Percentiles rank a stretch among this genome's conserved stretches.
phyloP scores from a whole-genome alignment of 1,140 invertebrate species.

The Phthorimaea operculella region DNA sequence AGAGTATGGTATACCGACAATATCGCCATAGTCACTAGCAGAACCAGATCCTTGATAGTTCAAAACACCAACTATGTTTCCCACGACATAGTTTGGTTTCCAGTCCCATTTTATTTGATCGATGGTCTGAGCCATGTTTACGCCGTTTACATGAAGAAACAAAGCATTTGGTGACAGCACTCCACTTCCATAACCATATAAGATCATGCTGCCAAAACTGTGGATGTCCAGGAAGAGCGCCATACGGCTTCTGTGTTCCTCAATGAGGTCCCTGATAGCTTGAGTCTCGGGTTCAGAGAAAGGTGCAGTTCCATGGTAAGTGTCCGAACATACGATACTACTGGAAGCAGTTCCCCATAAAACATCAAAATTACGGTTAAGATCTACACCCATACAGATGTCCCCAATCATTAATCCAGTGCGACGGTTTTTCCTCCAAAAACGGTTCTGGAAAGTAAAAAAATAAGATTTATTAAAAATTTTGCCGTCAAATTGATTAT shows the following conservation, averaged over 20 bases:
- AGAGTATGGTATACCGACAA: background rate
- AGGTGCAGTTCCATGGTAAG: background rate
- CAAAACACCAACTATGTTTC: background rate
- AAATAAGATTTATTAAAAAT: too few species aligned
- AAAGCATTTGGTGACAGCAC: background rate
- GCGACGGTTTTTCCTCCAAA: conserved; percentile 49
- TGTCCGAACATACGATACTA: background rate
- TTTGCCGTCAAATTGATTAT: too few species aligned
- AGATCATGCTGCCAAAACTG: background rate
- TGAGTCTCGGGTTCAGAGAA: background rate
- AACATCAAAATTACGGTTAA: conserved; percentile 48
- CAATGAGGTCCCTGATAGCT: background rate
- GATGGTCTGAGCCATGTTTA: background rate
- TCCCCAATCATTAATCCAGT: conserved; percentile 17
- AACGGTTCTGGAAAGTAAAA: conserved; percentile 32
- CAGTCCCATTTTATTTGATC: background rate
- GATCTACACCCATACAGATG: conserved; percentile 24
- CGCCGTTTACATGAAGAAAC: background rate
- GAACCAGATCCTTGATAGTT: background rate
- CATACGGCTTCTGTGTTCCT: background rate
- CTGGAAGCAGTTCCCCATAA: background rate
- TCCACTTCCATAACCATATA: background rate
- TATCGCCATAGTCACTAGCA: background rate
- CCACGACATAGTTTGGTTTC: background rate
- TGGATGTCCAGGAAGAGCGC: background rate